Evolutionary conservation across 1,140 invertebrate species (phyloP).

Genomic region (Phenacoccus solenopsis): DNA sequence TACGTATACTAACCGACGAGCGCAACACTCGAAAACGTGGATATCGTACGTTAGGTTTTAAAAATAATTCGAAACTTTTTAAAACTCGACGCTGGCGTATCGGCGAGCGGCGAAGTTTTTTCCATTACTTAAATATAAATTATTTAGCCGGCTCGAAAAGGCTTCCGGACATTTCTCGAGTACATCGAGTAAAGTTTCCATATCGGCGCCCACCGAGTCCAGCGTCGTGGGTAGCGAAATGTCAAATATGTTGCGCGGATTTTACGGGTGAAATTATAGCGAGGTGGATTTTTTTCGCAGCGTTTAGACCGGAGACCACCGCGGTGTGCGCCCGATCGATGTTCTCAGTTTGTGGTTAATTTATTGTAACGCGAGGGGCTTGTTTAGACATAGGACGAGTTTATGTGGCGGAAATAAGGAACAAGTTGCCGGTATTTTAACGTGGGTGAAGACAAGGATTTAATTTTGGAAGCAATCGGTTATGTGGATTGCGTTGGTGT

Average conservation of each 20-base stretch:
- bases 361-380: neutral
- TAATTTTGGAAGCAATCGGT: no score
- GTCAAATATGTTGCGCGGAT: neutral
- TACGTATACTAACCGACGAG: neutral
- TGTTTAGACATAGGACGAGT: no score
- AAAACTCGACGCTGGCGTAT: neutral
- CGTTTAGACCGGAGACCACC: no score
- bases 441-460: no score
- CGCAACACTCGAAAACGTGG: neutral
- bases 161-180: neutral
- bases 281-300: no score
- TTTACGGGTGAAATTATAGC: neutral
- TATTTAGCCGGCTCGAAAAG: neutral
- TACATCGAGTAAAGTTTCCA: neutral
- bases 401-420: neutral
- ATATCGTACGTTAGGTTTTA: neutral
- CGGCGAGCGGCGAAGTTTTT: neutral
- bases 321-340: neutral
- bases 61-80: neutral
- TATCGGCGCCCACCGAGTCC: neutral
- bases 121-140: slow-evolving; percentile 3
- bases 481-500: no score
- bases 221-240: neutral
- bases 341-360: neutral
- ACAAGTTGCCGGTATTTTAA: neutral